Evolutionary conservation across 2,113 vertebrate genomes (phyloP).

Genomic region (Murina feae): DNA sequence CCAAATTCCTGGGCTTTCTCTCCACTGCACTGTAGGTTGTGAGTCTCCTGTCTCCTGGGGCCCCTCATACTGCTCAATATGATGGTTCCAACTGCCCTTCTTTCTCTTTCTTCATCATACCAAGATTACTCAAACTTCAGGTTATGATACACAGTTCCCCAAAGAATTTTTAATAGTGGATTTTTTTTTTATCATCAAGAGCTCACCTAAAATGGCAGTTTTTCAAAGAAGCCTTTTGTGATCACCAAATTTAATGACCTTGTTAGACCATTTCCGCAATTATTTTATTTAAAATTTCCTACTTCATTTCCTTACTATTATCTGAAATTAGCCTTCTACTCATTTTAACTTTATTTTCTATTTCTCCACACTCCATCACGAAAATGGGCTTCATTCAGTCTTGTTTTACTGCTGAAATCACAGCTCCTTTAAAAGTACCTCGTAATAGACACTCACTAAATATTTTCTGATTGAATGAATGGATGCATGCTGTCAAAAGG

Average conservation of each 20-base stretch:
- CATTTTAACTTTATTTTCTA: not conserved
- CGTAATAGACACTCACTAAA: not conserved
- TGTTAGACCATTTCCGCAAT: not conserved
- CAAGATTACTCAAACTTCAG: not conserved
- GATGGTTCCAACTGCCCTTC: no score
- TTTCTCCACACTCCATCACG: not conserved
- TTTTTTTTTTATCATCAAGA: not conserved
- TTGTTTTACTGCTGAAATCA: not conserved
- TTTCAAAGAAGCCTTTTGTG: not conserved
- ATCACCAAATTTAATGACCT: not conserved
- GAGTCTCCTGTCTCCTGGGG: not conserved
- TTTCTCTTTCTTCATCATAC: not conserved
- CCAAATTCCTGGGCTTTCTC: fast-evolving
- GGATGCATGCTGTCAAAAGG: not conserved
- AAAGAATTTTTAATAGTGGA: not conserved
- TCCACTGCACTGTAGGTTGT: fast-evolving
- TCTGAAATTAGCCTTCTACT: not conserved
- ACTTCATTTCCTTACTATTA: not conserved
- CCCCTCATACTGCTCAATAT: fast-evolving
- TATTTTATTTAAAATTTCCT: not conserved
- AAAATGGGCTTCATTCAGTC: not conserved
- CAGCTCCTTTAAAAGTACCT: not conserved
- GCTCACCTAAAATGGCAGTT: not conserved
- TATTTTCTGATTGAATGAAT: slow-evolving; percentile 10
- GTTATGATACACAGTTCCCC: not conserved